Conservation (phyloP, 2,888 invertebrate genomes). For the Danaus chrysippus region DNA sequence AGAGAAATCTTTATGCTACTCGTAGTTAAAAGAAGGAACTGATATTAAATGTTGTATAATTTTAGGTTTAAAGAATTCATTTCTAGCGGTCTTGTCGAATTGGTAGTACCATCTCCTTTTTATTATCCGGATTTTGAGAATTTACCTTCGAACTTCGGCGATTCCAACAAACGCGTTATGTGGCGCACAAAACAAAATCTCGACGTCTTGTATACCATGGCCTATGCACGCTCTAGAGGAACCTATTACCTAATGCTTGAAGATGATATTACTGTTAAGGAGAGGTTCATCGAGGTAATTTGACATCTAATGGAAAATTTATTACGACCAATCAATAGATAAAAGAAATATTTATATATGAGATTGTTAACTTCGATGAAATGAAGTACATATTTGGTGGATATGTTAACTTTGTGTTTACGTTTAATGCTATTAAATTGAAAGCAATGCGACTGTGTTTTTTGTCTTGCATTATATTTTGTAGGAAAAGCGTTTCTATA, state of each 20-base stretch:
- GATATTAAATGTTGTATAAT: not conserved
- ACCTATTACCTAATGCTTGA: constrained; percentile 95
- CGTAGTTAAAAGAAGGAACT: too few species aligned
- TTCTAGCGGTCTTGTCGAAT: constrained; percentile 90
- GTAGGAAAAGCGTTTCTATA: too few species aligned
- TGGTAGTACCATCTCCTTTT: constrained; percentile 89
- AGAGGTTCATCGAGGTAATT: constrained; percentile 90
- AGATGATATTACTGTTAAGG: constrained; percentile 94
- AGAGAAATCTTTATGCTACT: not conserved
- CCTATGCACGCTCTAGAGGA: constrained; percentile 92
- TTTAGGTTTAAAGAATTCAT: constrained; percentile 86
- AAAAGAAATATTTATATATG: not conserved
- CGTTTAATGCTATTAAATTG: too few species aligned
- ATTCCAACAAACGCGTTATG: constrained; percentile 88
- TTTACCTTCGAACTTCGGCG: constrained; percentile 89
- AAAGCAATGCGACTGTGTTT: too few species aligned
- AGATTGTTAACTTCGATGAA: too few species aligned
- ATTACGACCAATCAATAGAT: not conserved
- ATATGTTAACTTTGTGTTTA: too few species aligned
- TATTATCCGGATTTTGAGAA: constrained; percentile 93
- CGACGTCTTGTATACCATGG: constrained; percentile 96
- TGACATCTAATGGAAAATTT: constrained; percentile 41
- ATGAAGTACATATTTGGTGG: too few species aligned
- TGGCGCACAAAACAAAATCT: constrained; percentile 98
- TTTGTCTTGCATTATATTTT: too few species aligned